These are phyloP conservation scores for Polypedilum pembai DNA, from an alignment of 1,140 invertebrate genomes.

Conservation along the genomic window DNA sequence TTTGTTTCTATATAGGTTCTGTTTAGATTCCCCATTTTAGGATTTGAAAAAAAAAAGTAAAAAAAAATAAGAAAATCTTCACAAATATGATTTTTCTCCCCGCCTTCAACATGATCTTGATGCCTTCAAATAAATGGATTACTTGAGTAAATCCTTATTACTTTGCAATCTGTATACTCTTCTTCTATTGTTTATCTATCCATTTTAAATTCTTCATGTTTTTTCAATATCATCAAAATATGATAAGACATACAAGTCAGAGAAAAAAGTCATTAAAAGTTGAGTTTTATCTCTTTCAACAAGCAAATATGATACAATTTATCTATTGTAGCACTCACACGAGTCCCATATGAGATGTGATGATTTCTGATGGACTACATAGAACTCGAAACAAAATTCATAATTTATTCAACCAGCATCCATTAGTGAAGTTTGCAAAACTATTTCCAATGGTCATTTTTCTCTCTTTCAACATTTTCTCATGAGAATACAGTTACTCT, in stretches of 20 bases:
- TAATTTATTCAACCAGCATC: conserved; percentile 27
- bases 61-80: too few species aligned
- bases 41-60: too few species aligned
- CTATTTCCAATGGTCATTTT: conserved; percentile 22
- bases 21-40: too few species aligned
- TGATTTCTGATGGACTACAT: not conserved
- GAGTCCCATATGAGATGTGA: not conserved
- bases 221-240: not conserved
- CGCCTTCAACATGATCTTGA: not conserved
- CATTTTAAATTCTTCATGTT: not conserved
- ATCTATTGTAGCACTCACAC: not conserved
- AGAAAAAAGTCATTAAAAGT: conserved; percentile 13
- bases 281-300: not conserved
- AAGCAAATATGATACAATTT: not conserved
- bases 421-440: conserved; percentile 25
- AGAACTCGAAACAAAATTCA: conserved; percentile 16
- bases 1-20: too few species aligned
- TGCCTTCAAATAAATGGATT: not conserved
- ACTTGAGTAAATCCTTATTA: conserved; percentile 2
- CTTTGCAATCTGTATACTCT: not conserved
- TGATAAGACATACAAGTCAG: not conserved
- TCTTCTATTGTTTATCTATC: not conserved
- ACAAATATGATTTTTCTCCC: too few species aligned
- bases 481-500: not conserved
- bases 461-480: not conserved